Evolutionary conservation across 2,113 vertebrate genomes (phyloP).

Genomic region (Malurus alboscapulatus): DNA sequence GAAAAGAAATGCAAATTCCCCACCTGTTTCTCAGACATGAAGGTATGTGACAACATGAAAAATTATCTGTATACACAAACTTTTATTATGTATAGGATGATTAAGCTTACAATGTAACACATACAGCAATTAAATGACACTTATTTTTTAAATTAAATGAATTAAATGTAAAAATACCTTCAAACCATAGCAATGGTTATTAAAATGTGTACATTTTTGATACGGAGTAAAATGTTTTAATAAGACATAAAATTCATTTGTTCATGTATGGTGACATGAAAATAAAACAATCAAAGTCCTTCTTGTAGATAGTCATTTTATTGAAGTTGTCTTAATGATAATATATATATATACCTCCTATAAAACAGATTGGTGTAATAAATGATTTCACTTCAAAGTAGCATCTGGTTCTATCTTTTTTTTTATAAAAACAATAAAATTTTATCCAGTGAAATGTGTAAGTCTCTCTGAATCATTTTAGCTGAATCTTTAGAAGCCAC

Average conservation of each 20-base stretch:
- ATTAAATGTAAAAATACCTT: constrained; percentile 68
- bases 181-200: constrained; percentile 63
- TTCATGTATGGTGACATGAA: constrained; percentile 67
- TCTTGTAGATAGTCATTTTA: constrained; percentile 77
- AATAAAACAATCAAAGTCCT: constrained; percentile 71
- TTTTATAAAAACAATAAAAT: constrained; percentile 69
- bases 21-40: constrained; percentile 38
- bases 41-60: constrained; percentile 62
- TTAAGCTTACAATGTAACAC: constrained; percentile 63
- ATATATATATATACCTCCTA: constrained; percentile 70
- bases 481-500: neutral
- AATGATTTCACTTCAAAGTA: constrained; percentile 74
- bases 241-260: constrained; percentile 63
- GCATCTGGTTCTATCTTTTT: constrained; percentile 71
- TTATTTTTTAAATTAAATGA: constrained; percentile 75
- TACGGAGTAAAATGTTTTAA: constrained; percentile 71
- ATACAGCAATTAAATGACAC: constrained; percentile 57
- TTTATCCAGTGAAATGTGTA: constrained; percentile 67
- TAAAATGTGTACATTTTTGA: constrained; percentile 73
- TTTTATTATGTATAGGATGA: constrained; percentile 58
- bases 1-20: constrained; percentile 43
- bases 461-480: constrained; percentile 53
- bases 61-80: constrained; percentile 45
- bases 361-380: constrained; percentile 74
- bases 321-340: constrained; percentile 69